These are phyloP conservation scores for Lacanobia wlatinum DNA, from an alignment of 2,888 invertebrate species.

Conservation along the genomic window DNA sequence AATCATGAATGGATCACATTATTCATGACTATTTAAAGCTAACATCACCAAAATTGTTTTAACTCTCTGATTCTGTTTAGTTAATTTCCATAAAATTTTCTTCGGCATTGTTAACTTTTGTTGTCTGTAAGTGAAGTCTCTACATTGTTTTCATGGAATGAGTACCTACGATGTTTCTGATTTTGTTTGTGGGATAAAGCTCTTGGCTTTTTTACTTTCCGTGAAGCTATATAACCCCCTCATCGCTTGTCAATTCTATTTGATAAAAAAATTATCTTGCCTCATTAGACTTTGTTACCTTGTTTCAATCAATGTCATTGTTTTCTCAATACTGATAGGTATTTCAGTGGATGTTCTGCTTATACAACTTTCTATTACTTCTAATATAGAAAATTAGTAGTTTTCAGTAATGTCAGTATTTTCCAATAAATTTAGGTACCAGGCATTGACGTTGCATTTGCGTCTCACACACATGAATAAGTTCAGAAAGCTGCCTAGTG, in stretches of 20 bases:
- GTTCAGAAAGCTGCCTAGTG: background rate
- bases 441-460: background rate
- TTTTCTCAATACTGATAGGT: background rate
- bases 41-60: background rate
- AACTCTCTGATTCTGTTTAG: background rate
- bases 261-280: background rate
- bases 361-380: no score
- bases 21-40: background rate
- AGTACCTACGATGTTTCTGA: background rate
- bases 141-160: background rate
- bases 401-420: background rate
- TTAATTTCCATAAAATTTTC: background rate
- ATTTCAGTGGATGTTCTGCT: no score
- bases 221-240: background rate
- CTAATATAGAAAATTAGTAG: no score
- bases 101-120: background rate
- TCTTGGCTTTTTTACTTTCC: background rate
- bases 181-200: background rate
- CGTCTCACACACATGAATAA: background rate
- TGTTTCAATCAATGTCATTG: background rate
- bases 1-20: conserved; percentile 68
- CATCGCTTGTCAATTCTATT: background rate
- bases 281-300: background rate
- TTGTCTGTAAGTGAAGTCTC: background rate
- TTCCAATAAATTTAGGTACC: background rate